phyloP scores from a whole-genome alignment of 92 coral and sea anemone species.

The Umimayanthus kanabou region DNA sequence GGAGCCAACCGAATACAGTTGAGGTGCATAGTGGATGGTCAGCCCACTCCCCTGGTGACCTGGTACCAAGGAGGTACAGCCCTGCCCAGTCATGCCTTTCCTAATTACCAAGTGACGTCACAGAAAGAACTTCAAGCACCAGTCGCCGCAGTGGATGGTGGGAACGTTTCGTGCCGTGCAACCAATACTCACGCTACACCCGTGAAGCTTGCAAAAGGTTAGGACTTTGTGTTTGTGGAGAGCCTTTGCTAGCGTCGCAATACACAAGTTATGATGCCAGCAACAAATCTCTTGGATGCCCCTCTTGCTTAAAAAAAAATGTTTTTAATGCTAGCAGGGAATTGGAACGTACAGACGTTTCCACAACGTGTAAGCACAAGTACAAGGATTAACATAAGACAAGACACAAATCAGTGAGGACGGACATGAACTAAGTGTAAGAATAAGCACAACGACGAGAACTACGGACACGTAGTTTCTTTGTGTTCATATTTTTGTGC shows the following conservation, averaged over 20 bases:
- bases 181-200: conserved; percentile 71
- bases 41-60: conserved; percentile 63
- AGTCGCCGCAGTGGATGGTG: conserved; percentile 49
- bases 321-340: too few relatives aligned
- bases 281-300: too few relatives aligned
- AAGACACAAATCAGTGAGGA: too few relatives aligned
- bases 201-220: conserved; percentile 71
- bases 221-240: conserved; percentile 1
- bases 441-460: too few relatives aligned
- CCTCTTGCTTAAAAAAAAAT: too few relatives aligned
- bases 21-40: conserved; percentile 71
- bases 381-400: too few relatives aligned
- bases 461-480: too few relatives aligned
- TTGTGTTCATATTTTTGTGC: too few relatives aligned
- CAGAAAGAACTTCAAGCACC: conserved; percentile 60
- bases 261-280: background rate
- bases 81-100: conserved; percentile 67
- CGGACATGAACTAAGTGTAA: too few relatives aligned
- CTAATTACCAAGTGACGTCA: conserved; percentile 56
- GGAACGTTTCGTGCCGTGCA: conserved; percentile 75
- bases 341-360: too few relatives aligned
- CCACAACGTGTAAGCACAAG: too few relatives aligned
- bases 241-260: background rate
- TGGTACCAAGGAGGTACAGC: conserved; percentile 71
- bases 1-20: conserved; percentile 42